Conservation (phyloP, 2,113 vertebrate species). For the Sylvicapra grimmia region DNA sequence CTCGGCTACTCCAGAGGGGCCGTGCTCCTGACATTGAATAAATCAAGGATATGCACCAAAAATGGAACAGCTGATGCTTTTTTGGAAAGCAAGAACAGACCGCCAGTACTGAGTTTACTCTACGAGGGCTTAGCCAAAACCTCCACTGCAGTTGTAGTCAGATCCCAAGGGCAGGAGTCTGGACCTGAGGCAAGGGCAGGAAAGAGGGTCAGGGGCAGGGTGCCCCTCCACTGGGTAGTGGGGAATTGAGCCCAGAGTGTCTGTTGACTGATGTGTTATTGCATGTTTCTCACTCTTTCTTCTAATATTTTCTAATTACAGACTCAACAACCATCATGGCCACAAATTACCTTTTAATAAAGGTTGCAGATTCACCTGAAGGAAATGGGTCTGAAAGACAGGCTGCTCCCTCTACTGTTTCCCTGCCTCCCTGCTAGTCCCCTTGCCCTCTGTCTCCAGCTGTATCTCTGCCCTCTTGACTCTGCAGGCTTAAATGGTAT, state of each 20-base stretch:
- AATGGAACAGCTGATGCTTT: background rate
- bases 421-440: accelerated
- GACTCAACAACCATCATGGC: background rate
- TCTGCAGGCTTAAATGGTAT: background rate
- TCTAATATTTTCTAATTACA: background rate
- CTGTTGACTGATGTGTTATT: background rate
- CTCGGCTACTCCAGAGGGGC: background rate
- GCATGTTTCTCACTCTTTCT: background rate
- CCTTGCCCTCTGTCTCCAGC: background rate
- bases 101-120: background rate
- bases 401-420: background rate
- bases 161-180: background rate
- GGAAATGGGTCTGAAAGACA: background rate
- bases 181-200: background rate
- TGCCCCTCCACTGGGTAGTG: background rate
- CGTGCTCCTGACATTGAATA: background rate
- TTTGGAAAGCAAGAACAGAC: background rate
- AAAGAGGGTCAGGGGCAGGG: background rate
- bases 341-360: background rate
- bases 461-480: background rate
- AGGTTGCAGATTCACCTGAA: background rate
- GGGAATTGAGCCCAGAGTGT: background rate
- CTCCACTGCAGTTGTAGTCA: background rate
- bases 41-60: background rate
- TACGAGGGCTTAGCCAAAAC: background rate